phyloP scores from a whole-genome alignment of 23 tunicate species.

The Phallusia fumigata region DNA sequence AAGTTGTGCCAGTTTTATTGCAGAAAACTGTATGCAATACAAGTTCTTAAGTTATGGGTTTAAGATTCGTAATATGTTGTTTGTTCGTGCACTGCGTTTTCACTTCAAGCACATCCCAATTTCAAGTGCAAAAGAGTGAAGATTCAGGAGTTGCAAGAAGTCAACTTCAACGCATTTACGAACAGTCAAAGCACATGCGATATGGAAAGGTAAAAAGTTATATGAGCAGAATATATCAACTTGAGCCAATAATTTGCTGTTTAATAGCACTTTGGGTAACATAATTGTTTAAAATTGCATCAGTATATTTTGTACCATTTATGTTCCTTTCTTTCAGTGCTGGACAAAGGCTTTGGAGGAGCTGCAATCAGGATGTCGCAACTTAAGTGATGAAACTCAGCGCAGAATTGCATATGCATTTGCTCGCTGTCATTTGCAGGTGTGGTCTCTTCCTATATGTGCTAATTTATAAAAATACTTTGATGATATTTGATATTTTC shows the following conservation, averaged over 20 bases:
- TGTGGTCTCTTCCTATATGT: background rate
- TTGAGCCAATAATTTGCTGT: too few relatives aligned
- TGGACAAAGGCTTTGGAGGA: conserved; percentile 77
- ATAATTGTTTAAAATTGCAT: too few relatives aligned
- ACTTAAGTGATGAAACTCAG: conserved; percentile 75
- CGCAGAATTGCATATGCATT: conserved; percentile 90
- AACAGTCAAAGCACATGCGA: conserved; percentile 70
- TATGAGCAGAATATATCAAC: too few relatives aligned
- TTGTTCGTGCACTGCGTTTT: background rate
- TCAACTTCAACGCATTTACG: conserved; percentile 55
- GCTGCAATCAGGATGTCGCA: conserved; percentile 60
- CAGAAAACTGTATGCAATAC: too few relatives aligned
- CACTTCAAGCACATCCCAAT: background rate
- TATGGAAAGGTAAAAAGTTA: conserved; percentile 55
- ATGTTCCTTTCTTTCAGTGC: conserved; percentile 56
- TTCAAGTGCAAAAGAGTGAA: conserved; percentile 43
- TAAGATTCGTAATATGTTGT: too few relatives aligned
- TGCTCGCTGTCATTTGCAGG: conserved; percentile 86
- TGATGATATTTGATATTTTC: too few relatives aligned
- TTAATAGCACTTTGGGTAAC: too few relatives aligned
- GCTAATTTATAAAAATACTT: background rate
- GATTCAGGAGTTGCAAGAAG: conserved; percentile 49
- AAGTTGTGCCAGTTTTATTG: too few relatives aligned
- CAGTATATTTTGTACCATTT: too few relatives aligned
- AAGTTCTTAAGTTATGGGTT: too few relatives aligned